These are phyloP conservation scores for Apolygus lucorum DNA, from an alignment of 1,140 invertebrate species.

Conservation along the genomic window DNA sequence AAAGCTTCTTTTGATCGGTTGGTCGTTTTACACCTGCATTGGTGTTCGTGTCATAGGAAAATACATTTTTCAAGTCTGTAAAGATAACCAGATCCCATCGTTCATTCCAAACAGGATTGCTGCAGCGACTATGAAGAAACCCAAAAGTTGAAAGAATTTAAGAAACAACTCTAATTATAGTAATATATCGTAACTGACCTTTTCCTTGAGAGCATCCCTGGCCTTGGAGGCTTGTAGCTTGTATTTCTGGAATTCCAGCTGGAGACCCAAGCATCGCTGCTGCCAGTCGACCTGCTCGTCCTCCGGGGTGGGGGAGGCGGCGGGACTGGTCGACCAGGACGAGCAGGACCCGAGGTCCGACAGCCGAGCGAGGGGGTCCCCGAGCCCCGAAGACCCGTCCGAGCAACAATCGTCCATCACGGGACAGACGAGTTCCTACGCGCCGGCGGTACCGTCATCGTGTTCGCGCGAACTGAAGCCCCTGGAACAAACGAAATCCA, in stretches of 20 bases:
- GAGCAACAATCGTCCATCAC: constrained; percentile 16
- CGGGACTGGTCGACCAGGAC: constrained; percentile 14
- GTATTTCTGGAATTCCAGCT: constrained; percentile 17
- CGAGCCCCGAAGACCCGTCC: constrained; percentile 13
- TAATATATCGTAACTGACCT: too few relatives aligned
- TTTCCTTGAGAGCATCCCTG: constrained; percentile 17
- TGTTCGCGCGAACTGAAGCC: not conserved
- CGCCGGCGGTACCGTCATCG: not conserved
- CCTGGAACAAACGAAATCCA: not conserved
- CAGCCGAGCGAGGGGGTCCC: constrained; percentile 15
- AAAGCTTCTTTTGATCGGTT: too few relatives aligned
- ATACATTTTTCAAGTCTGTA: too few relatives aligned
- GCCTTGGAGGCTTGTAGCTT: constrained; percentile 11
- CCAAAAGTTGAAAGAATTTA: too few relatives aligned
- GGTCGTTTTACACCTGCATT: too few relatives aligned
- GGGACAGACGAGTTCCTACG: not conserved
- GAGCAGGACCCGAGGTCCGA: constrained; percentile 18
- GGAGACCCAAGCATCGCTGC: not conserved
- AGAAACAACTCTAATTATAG: too few relatives aligned
- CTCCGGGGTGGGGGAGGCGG: constrained; percentile 13
- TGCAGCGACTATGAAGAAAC: too few relatives aligned
- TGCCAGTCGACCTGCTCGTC: constrained; percentile 12
- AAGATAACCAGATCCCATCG: too few relatives aligned
- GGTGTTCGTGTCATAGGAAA: too few relatives aligned
- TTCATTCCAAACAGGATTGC: too few relatives aligned